Evolutionary conservation across 2,113 vertebrate species (phyloP), one percentile per base, ranked within the genome.

Genomic region (Cyprinodon tularosa): DNA sequence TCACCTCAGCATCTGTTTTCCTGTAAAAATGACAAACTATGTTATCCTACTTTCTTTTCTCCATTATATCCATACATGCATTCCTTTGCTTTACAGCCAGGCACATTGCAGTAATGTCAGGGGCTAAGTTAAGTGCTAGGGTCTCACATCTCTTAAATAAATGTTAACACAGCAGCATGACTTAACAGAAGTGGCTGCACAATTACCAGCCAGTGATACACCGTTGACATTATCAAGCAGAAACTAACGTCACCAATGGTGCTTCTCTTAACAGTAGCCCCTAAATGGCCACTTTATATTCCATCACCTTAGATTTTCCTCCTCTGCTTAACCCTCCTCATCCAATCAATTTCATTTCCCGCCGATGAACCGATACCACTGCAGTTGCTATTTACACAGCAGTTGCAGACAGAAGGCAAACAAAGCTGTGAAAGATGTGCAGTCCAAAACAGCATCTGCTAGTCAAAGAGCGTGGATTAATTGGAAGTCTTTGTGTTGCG

Each of bases 401-500:
- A 63, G 40, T 50, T 82, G 72, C 76, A 80, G 80, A 87, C 80
- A 82, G 66, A 81, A 83, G 84, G 74, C 77, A 86, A 87, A 90
- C 86, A 86, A 66, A 81, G 91, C 86, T 76, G 76, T 40, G 78
- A 77, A 45, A 72, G 78, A 79, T 82, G 17, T 66, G 78, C 68
- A 67, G 83, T 73, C 83, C 87, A 81, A 82, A 84, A 81, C 85
- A 84, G 83, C 81, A 86, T 87, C 82, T 81, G 76, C 73, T 77
- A 82, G 84, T 89, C 80, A 76, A 75, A 74, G 80, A 90, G 85
- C 80, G 86, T 87, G 89, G 93, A 93, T 93, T 92, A 88, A 89
- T 93, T 91, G 89, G 87, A 88, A 93, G 91, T 90, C 87, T 91
- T 92, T 92, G 86, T 91, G 91, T 82, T 86, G 86, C 90, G 90